Evolutionary conservation across 2,113 vertebrate genomes (phyloP).

Genomic region (Chamaea fasciata): DNA sequence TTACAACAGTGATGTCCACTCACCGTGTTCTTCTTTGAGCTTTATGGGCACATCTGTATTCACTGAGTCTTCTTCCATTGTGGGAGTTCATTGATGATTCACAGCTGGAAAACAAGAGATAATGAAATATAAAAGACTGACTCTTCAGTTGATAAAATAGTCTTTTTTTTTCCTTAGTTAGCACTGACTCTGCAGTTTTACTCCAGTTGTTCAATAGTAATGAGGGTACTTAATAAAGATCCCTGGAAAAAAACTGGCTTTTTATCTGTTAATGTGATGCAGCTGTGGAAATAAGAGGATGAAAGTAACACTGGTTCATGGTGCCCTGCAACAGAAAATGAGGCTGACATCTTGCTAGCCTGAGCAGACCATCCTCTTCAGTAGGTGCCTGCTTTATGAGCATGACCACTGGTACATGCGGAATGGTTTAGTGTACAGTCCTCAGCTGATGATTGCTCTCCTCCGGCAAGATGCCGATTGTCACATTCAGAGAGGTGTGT

Average conservation of each 20-base stretch:
- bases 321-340: neutral
- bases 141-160: neutral
- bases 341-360: neutral
- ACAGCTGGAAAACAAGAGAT: neutral
- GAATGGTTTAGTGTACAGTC: neutral
- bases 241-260: neutral
- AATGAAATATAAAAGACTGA: neutral
- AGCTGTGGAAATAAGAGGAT: neutral
- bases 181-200: neutral
- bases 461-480: neutral
- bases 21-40: neutral
- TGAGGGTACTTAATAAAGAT: neutral
- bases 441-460: neutral
- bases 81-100: neutral
- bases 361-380: neutral
- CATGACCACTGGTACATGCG: neutral
- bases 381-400: neutral
- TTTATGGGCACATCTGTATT: neutral
- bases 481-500: neutral
- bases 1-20: neutral
- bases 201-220: neutral
- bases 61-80: neutral
- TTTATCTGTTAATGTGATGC: neutral
- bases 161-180: neutral
- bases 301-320: neutral